phyloP scores from a whole-genome alignment of 2,113 vertebrate species.

The Picathartes gymnocephalus region DNA sequence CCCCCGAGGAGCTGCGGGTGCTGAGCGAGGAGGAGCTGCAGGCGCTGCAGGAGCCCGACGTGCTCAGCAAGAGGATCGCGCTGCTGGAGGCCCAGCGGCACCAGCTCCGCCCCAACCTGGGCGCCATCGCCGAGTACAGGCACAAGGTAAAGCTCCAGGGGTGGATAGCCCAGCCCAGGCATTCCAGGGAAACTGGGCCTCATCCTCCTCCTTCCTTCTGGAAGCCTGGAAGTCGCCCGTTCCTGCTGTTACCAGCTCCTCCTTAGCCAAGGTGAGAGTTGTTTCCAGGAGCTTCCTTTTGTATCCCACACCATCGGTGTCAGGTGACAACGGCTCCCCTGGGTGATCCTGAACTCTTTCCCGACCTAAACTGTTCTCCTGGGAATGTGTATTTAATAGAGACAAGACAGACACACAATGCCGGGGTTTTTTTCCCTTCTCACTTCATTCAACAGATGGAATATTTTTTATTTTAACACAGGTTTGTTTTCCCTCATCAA shows the following conservation, averaged over 20 bases:
- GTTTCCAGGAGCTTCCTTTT: not conserved
- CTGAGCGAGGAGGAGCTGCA: conserved; percentile 78
- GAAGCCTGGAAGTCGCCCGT: not conserved
- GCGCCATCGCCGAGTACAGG: conserved; percentile 87
- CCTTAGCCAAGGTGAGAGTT: accelerated
- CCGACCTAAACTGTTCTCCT: not conserved
- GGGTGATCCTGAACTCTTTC: not conserved
- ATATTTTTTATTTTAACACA: not conserved
- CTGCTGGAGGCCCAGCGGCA: conserved; percentile 84
- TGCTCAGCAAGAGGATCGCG: conserved; percentile 84
- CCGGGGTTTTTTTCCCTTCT: not conserved
- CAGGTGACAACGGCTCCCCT: not conserved
- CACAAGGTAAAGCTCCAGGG: conserved; percentile 78
- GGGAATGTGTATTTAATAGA: not conserved
- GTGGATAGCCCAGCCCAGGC: not conserved
- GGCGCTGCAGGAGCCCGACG: conserved; percentile 75
- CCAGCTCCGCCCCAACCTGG: conserved; percentile 89
- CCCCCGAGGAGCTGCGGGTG: conserved; percentile 73
- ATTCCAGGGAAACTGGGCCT: not conserved
- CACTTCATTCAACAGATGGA: not conserved
- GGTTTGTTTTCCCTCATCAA: not conserved
- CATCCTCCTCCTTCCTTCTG: not conserved
- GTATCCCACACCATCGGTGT: accelerated
- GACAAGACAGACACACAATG: no score
- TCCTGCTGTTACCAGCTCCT: accelerated